Base-by-base conservation (phyloP, 2,797 vertebrate species). In the Poecilia velifera region DNA sequence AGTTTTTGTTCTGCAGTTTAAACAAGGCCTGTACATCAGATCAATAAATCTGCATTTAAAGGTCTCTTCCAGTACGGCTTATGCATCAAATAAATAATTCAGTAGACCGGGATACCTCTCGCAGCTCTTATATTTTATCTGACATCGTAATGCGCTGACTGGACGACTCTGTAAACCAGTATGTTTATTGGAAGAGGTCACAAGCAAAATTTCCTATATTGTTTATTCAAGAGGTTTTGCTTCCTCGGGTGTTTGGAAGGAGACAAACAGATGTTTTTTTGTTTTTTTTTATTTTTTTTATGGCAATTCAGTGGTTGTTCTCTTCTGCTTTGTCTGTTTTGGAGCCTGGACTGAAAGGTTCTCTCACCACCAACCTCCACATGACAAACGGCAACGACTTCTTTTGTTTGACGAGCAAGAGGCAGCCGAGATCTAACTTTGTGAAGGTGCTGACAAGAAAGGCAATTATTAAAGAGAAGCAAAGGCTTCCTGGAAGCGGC, bases 351-450 rank as follows among this genome's bases (percentile, higher is more conserved):
- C 68, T 79, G 43, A 47, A 80, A 84, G 76, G 81, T 51, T 78
- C 80, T 78, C 81, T 76, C 18, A 8, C 77, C 31, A 34, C 72
- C 49, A 75, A 73, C 68, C 22, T 45, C 71, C 2, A 57, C 14
- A 36, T 89, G 88, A 91, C 88, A 89, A 77, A 83, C 72, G 31
- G 76, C 84, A 88, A 90, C 88, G 76, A 86, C 86, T 85, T 81
- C 80, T 77, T 79, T 73, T 87, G 91, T 93, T 82, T 85, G 88
- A 51, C 18, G 74, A 87, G 84, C 57, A 47, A 28, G 74, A 73
- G 86, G 78, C 55, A 45, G 83, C 85, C 36, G n/a, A 82, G 77
- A 83, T 70, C 91, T 90, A 85, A 76, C 83, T 89, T 72, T 77
- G 53, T 45, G 79, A 87, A 88, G 86, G 76, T 79, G 82, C 77